These are phyloP conservation scores for Noctua janthina DNA, from an alignment of 2,888 invertebrate species.

Conservation along the genomic window DNA sequence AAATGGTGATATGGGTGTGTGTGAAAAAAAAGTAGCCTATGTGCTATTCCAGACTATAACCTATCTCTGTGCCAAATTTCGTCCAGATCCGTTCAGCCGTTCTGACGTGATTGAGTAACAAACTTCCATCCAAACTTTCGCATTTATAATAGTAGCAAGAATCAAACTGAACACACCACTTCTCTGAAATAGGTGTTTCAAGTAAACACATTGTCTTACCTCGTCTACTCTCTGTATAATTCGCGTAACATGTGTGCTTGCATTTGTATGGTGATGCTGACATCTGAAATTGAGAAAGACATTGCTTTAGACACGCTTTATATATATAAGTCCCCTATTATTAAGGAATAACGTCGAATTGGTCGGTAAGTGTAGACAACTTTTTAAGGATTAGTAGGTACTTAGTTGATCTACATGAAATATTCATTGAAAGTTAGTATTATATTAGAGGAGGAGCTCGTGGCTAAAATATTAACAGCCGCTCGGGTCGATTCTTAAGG, in stretches of 20 bases:
- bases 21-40: neutral
- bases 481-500: too few species aligned
- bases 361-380: neutral
- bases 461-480: neutral
- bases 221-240: slow-evolving; percentile 42
- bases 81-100: too few species aligned
- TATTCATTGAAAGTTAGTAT: neutral
- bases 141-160: neutral
- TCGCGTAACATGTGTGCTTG: slow-evolving; percentile 26
- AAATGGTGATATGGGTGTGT: too few species aligned
- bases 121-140: too few species aligned
- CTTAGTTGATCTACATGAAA: neutral
- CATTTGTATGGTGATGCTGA: slow-evolving; percentile 57
- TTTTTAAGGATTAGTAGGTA: neutral
- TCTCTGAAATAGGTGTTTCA: slow-evolving; percentile 2
- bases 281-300: slow-evolving; percentile 49
- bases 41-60: too few species aligned
- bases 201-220: slow-evolving; percentile 30
- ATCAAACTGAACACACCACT: neutral
- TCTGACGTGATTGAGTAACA: too few species aligned
- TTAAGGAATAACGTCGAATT: neutral
- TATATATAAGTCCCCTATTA: neutral
- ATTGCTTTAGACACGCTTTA: neutral
- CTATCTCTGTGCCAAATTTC: neutral
- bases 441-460: neutral